Evolutionary conservation across 2,797 vertebrate species (phyloP), one percentile per base, ranked within the genome.

Genomic region (Platyrinchus mystaceus): DNA sequence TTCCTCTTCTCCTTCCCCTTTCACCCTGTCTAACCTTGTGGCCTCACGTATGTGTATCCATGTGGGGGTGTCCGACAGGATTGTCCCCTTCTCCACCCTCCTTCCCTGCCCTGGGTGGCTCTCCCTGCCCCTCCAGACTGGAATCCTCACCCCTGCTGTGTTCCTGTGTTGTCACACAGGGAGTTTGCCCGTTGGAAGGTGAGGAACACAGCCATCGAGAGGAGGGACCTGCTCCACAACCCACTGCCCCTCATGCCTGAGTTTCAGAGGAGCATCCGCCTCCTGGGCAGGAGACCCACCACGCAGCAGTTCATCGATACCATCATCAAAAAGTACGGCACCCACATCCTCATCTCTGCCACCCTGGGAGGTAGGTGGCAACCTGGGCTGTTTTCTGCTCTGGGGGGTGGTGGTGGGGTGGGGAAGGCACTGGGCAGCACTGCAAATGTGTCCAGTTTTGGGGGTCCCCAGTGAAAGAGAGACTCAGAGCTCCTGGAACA

Each of bases 141-240:
- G 1, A 46, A 87, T 6, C 43, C 89, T 97, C 44, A 97, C 63
- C 74, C 56, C 13, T 39, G 52, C 34, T 91, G 79, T 94, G 69
- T 92, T 96, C 44, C 93, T 93, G 41, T 95, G 92, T 95, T 87
- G 92, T 94, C 27, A 2, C 70, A 5, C 92, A 99, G 99, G 98
- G 99, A 99, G 98, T 99, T 99, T 99, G 99, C 99, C 98, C 99
- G 99, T 98, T 99, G 99, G 99, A 99, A 99, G 99, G 99, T 99
- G 99, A 99, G 99, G 98, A 99, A 99, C 97, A 99, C 99, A 73
- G 99, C 99, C 88, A 99, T 99, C 4, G 99, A 99, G 97, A 97
- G 99, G 95, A 98, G 99, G 98, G 99, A 99, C 97, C 98, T 99
- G 97, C 98, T 99, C 97, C 98, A 98, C 86, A 99, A 99, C 95